Base-by-base conservation (phyloP, 64 coral and sea anemone species). In the Platygyra sinensis region DNA sequence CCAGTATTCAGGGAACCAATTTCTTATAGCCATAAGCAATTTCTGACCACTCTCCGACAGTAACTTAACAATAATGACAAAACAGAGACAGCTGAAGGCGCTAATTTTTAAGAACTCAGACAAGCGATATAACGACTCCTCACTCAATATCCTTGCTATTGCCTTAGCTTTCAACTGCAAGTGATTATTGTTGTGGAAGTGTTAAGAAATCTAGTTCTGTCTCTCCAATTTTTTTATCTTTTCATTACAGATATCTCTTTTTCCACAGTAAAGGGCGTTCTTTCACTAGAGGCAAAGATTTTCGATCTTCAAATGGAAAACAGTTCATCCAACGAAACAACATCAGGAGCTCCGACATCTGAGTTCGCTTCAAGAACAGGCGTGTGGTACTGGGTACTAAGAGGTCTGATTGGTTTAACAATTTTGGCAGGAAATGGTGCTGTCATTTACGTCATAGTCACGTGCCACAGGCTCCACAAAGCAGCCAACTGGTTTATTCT, bases 401-500 rank as follows among this genome's bases (percentile, higher is more conserved):
- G 89, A 51, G 73, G 80, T 54, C 79, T 91, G 32, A 33, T 85
- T 27, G 62, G 72, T 85, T 38, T 84, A 27, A 76, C 83, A 1
- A 75, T 83, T 61, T 81, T 57, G 54, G 79, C 63, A 19, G 89
- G 89, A 46, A 91, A 91, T 52, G 61, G 52, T 22, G 71, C 75
- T 15, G 89, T 86, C 38, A 91, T 86, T 51, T 91, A 91, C n/a
- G 59, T 91, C 27, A 91, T 83, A 20, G 33, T 86, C 72, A 67
- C 54, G 22, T 76, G 72, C 29, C 89, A 73, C 52, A 36, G 72
- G 31, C 80, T 91, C 8, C 89, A 86, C 6, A 75, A 38, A 11
- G 39, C 50, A 10, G 30, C 89, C 22, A 91, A 91, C 57, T 85
- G 80, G 89, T 91, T 91, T 31, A 91, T 91, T 91, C 80, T 91